A percentile compares a stretch with the other conserved stretches of the same genome.
Conservation (phyloP, 2,113 vertebrate genomes). For the Hepsetus odoe region DNA sequence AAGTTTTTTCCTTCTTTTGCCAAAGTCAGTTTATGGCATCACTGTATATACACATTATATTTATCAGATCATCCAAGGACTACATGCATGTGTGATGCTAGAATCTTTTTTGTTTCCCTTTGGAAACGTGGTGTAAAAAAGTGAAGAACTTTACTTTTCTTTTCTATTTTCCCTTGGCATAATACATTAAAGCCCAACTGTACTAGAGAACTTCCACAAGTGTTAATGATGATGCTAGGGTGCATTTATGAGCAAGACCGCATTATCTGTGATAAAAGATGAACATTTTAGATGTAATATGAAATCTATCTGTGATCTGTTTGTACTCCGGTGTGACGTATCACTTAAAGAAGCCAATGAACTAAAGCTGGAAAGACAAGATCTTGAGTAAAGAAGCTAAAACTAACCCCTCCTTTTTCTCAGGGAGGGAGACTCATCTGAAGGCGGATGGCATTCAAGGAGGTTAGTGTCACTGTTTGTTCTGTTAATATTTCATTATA, state of each 20-base stretch:
- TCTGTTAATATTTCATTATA: background rate
- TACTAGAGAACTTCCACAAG: background rate
- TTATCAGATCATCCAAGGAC: no score
- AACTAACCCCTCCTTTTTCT: conserved; percentile 13
- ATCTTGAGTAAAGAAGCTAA: conserved; percentile 14
- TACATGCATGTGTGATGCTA: background rate
- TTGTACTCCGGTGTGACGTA: background rate
- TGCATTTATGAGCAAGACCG: background rate
- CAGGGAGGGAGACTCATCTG: conserved; percentile 34
- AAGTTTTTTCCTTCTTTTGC: background rate
- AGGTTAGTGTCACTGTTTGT: conserved; percentile 65
- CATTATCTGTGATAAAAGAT: background rate
- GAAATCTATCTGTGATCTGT: background rate
- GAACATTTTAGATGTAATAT: background rate
- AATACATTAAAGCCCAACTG: no score
- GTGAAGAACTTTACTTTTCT: no score
- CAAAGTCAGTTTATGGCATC: background rate
- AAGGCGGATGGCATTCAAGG: conserved; percentile 63
- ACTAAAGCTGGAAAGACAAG: background rate
- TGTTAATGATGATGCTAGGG: background rate
- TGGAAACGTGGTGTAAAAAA: no score
- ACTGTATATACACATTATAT: no score
- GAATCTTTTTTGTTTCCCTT: background rate
- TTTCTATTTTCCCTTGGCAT: no score
- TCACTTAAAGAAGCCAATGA: background rate